Evolutionary conservation across 2,113 vertebrate genomes (phyloP).

Genomic region (Onychostruthus taczanowskii): DNA sequence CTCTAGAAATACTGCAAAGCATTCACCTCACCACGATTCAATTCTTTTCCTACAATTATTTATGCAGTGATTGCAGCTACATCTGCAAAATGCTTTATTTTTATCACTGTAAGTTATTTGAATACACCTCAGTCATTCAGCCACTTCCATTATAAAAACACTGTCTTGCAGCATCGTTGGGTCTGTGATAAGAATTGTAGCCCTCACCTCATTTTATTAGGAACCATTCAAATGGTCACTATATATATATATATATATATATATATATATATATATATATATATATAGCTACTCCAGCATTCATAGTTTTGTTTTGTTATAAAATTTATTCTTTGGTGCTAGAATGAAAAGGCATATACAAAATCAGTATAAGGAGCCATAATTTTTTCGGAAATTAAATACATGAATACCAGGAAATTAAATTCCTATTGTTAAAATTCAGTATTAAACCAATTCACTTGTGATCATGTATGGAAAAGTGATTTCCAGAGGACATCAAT

Average conservation of each 20-base stretch:
- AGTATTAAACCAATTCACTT: background rate
- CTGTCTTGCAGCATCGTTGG: background rate
- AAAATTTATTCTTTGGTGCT: background rate
- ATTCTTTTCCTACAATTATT: background rate
- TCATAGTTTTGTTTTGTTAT: background rate
- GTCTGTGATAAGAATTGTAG: background rate
- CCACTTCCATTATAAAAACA: background rate
- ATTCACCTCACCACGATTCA: background rate
- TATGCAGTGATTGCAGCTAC: background rate
- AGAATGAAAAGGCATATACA: background rate
- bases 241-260: background rate
- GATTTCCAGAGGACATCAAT: background rate
- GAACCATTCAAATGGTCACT: background rate
- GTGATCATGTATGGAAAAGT: background rate
- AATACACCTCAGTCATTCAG: background rate
- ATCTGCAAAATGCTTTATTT: background rate
- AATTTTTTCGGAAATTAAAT: background rate
- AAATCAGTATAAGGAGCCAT: background rate
- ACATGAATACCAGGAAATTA: constrained; percentile 21
- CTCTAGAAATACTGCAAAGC: background rate
- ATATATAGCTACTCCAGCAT: background rate
- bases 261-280: background rate
- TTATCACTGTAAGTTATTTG: background rate
- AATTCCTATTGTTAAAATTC: background rate
- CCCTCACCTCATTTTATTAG: background rate